phyloP scores from a whole-genome alignment of 2,888 invertebrate species.

The Conus canariensis region DNA sequence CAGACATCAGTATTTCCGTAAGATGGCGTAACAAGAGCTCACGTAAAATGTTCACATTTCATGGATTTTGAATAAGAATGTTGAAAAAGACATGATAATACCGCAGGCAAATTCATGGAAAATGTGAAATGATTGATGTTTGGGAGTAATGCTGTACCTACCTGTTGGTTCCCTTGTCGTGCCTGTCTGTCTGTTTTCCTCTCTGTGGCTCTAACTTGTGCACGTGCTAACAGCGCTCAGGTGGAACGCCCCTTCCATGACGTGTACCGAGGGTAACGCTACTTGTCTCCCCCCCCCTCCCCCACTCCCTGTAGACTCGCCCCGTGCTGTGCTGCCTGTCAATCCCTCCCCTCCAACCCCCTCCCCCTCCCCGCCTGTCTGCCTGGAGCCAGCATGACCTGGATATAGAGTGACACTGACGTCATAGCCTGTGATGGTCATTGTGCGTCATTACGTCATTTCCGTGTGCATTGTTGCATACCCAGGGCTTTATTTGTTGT shows the following conservation, averaged over 20 bases:
- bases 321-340: not conserved
- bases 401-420: not conserved
- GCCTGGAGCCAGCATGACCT: not conserved
- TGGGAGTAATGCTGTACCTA: not conserved
- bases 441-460: too few species aligned
- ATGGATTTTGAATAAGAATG: too few species aligned
- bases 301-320: not conserved
- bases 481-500: too few species aligned
- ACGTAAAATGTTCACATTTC: too few species aligned
- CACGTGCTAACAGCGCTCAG: slow-evolving; percentile 43
- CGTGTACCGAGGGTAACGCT: slow-evolving; percentile 50
- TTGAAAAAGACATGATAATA: too few species aligned
- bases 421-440: too few species aligned
- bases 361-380: not conserved
- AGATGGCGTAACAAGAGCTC: too few species aligned
- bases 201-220: not conserved
- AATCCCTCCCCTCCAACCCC: not conserved
- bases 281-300: slow-evolving; percentile 11
- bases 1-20: too few species aligned
- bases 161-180: slow-evolving; percentile 4
- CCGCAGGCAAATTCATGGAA: too few species aligned
- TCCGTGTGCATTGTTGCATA: too few species aligned
- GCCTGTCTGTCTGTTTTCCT: not conserved
- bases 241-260: slow-evolving; percentile 51
- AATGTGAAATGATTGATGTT: too few species aligned